Percentiles rank a stretch among this genome's conserved stretches.
These are phyloP conservation scores for Gasterosteus aculeatus DNA, from an alignment of 2,113 vertebrate genomes.

Conservation along the genomic window DNA sequence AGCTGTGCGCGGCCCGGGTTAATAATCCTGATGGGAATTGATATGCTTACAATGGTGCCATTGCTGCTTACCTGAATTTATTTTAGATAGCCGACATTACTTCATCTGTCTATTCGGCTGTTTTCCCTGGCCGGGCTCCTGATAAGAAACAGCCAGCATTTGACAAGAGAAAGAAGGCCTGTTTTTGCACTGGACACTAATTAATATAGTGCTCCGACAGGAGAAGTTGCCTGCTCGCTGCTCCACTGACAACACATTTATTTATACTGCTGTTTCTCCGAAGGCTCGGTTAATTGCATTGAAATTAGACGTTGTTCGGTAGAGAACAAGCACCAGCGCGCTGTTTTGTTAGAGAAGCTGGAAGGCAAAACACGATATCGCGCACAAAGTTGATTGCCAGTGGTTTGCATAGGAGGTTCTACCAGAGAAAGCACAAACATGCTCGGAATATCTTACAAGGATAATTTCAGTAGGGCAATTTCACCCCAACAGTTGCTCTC, in stretches of 20 bases:
- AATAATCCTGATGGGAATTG: constrained; percentile 71
- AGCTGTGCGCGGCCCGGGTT: constrained; percentile 57
- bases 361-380: constrained; percentile 29
- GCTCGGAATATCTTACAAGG: constrained; percentile 35
- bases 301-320: constrained; percentile 77
- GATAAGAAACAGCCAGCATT: constrained; percentile 73
- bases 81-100: constrained; percentile 70
- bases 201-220: constrained; percentile 78
- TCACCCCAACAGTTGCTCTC: constrained; percentile 26
- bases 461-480: constrained; percentile 37
- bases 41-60: constrained; percentile 66
- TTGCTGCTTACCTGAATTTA: constrained; percentile 72
- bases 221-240: constrained; percentile 69
- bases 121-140: constrained; percentile 59
- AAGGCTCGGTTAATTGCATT: constrained; percentile 80
- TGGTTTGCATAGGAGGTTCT: constrained; percentile 21
- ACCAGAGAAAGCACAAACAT: constrained; percentile 11
- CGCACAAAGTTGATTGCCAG: constrained; percentile 12
- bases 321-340: constrained; percentile 59
- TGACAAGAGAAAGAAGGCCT: constrained; percentile 67
- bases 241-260: constrained; percentile 78
- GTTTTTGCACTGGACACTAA: constrained; percentile 79
- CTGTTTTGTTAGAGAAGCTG: constrained; percentile 56
- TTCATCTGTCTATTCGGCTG: constrained; percentile 65
- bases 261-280: constrained; percentile 74